These are phyloP conservation scores for Thomomys bottae DNA, from an alignment of 2,113 vertebrate species.

Conservation along the genomic window DNA sequence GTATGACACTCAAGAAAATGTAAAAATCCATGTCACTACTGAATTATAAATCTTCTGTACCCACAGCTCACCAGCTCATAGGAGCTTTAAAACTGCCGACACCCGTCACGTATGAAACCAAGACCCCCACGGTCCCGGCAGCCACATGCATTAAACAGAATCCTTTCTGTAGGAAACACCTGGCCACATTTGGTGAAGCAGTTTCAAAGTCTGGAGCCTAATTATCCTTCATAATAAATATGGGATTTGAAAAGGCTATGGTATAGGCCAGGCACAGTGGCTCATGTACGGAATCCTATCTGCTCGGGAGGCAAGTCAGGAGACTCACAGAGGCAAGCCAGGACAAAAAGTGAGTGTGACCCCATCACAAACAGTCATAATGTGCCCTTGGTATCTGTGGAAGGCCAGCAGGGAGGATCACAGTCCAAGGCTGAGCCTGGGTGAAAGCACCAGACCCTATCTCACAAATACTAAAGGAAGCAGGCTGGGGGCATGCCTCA, in stretches of 20 bases:
- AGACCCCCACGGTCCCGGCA: neutral
- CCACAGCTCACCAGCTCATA: neutral
- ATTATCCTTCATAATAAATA: neutral
- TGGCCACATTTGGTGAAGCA: neutral
- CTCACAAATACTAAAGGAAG: too few species aligned
- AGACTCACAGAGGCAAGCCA: too few species aligned
- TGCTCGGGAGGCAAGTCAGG: too few species aligned
- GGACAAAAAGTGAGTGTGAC: too few species aligned
- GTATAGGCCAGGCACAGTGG: neutral
- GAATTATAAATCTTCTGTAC: neutral
- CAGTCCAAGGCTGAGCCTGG: too few species aligned
- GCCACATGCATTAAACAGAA: neutral
- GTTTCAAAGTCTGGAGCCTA: too few species aligned
- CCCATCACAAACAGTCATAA: too few species aligned
- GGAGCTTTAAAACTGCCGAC: neutral
- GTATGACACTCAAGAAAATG: neutral
- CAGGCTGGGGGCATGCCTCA: too few species aligned
- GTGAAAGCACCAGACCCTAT: too few species aligned
- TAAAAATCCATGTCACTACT: neutral
- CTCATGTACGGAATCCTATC: too few species aligned
- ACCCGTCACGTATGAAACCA: neutral
- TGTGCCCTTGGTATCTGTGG: too few species aligned
- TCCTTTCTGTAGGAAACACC: neutral
- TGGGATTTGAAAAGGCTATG: neutral
- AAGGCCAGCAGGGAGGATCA: too few species aligned